phyloP scores from a whole-genome alignment of 2,888 invertebrate genomes.

The Sinhomidia bicolor region DNA sequence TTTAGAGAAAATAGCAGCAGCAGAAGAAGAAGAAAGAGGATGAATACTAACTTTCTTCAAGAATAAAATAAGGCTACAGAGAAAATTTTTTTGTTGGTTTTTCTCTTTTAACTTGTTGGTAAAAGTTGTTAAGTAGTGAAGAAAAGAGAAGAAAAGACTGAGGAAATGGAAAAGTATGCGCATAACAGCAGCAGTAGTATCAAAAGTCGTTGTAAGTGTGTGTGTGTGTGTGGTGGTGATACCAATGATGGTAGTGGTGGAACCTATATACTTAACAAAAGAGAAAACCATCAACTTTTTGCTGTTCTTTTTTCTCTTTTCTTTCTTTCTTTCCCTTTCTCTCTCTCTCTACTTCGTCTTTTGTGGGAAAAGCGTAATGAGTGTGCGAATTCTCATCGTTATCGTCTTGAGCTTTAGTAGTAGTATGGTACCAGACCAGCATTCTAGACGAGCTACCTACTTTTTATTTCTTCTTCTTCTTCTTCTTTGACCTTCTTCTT shows the following conservation, averaged over 20 bases:
- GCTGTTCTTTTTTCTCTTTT: not conserved
- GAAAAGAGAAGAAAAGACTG: not conserved
- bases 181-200: not conserved
- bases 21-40: not conserved
- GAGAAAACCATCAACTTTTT: conserved; percentile 5
- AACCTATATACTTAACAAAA: not conserved
- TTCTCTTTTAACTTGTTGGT: conserved; percentile 34
- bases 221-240: not conserved
- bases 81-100: conserved; percentile 30
- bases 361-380: conserved; percentile 1
- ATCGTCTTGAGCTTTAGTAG: not conserved
- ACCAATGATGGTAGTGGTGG: too few species aligned
- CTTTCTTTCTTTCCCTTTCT: too few species aligned
- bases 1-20: not conserved
- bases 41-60: not conserved
- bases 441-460: not conserved
- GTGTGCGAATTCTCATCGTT: conserved; percentile 27
- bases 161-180: not conserved
- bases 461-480: not conserved
- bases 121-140: conserved; percentile 14
- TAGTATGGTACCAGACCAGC: not conserved
- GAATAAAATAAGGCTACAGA: conserved; percentile 20
- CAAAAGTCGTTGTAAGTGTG: not conserved
- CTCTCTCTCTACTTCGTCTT: too few species aligned
- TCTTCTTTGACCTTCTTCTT: conserved; percentile 12